These are phyloP conservation scores for Lepidurus packardi DNA, from an alignment of 1,140 invertebrate species.

Conservation along the genomic window DNA sequence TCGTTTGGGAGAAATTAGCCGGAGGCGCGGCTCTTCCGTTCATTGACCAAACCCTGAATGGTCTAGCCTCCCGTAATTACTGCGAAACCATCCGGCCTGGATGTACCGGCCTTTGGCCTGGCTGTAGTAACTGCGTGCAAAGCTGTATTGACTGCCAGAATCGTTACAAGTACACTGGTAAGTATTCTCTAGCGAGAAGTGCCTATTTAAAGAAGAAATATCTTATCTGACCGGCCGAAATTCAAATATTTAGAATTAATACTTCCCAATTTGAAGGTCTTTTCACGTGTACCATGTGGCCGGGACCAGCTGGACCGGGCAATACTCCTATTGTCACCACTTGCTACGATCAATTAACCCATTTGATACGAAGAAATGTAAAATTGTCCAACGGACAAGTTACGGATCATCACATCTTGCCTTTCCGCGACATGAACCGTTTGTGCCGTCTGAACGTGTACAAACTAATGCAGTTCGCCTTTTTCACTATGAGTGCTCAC, in stretches of 20 bases:
- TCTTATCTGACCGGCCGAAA: neutral
- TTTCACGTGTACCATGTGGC: neutral
- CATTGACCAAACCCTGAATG: neutral
- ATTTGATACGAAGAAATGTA: neutral
- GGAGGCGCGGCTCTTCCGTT: neutral
- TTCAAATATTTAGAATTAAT: neutral
- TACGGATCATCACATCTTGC: neutral
- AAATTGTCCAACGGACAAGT: neutral
- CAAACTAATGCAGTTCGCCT: neutral
- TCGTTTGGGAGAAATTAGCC: neutral
- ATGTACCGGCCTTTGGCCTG: neutral
- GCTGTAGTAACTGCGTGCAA: neutral
- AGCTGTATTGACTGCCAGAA: neutral
- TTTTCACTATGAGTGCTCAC: neutral
- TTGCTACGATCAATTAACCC: neutral
- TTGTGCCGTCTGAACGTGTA: neutral
- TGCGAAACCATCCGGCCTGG: neutral
- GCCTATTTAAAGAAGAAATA: too few species aligned
- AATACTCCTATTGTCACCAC: neutral
- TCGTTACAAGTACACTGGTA: neutral
- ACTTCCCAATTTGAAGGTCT: neutral
- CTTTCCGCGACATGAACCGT: slow-evolving; percentile 2
- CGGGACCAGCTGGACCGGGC: neutral
- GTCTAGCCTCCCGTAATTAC: neutral
- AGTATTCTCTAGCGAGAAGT: neutral